Conservation (phyloP, 2,113 vertebrate species). For the Mobula birostris region DNA sequence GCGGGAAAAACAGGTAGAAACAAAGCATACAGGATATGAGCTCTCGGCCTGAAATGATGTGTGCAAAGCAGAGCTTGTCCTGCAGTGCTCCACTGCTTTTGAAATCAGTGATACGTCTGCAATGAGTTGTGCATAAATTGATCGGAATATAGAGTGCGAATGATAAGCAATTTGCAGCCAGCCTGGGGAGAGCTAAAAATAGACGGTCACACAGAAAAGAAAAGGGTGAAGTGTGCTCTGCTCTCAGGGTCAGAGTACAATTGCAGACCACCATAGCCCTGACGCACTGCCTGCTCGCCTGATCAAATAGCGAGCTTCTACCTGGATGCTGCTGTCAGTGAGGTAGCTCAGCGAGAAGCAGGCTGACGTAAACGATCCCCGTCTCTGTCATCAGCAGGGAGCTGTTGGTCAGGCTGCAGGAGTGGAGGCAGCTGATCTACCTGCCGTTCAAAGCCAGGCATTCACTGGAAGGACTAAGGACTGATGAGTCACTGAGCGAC, state of each 20-base stretch:
- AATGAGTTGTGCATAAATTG: neutral
- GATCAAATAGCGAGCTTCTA: neutral
- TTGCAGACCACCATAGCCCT: neutral
- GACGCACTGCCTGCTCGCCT: neutral
- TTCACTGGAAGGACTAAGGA: neutral
- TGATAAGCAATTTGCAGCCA: neutral
- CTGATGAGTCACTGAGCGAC: neutral
- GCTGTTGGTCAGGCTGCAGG: neutral
- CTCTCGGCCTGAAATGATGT: neutral
- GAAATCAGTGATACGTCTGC: neutral
- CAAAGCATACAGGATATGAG: neutral
- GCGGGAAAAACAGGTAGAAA: neutral
- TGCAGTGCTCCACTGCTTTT: neutral
- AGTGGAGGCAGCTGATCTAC: neutral
- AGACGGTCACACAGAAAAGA: neutral
- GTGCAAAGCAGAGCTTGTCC: neutral
- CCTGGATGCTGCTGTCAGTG: neutral
- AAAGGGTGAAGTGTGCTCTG: neutral
- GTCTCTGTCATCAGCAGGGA: neutral
- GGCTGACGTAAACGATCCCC: neutral
- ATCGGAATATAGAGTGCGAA: neutral
- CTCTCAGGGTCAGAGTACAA: neutral
- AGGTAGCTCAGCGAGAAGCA: neutral
- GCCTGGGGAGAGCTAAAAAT: constrained; percentile 9
- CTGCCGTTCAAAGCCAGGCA: neutral